Evolutionary conservation across 1,140 invertebrate species (phyloP).

Genomic region (Dinoponera quadriceps): DNA sequence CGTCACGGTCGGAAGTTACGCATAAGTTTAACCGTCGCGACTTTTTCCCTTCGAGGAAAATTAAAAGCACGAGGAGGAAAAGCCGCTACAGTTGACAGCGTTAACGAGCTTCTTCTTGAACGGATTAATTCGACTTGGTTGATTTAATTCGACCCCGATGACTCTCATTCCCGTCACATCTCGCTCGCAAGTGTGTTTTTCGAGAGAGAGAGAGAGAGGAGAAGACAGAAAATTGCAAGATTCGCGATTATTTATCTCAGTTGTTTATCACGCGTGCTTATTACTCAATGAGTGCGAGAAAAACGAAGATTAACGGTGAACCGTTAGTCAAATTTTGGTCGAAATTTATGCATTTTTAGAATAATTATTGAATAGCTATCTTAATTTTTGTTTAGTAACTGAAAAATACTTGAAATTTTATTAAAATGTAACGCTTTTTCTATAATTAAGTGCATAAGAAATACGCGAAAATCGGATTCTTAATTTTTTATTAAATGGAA

Average conservation of each 20-base stretch:
- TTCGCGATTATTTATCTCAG: not conserved
- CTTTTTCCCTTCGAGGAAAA: constrained; percentile 14
- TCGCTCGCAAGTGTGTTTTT: not conserved
- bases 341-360: too few relatives aligned
- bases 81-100: not conserved
- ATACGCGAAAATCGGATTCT: too few relatives aligned
- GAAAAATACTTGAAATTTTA: too few relatives aligned
- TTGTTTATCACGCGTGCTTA: not conserved
- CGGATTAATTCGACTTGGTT: constrained; percentile 33
- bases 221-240: not conserved
- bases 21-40: constrained; percentile 22
- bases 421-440: too few relatives aligned
- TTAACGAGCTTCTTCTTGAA: constrained; percentile 40
- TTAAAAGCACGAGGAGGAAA: constrained; percentile 14
- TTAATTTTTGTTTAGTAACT: too few relatives aligned
- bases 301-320: not conserved
- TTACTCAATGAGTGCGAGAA: constrained; percentile 4
- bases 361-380: too few relatives aligned
- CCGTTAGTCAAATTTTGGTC: too few relatives aligned
- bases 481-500: too few relatives aligned
- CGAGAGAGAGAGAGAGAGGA: too few relatives aligned
- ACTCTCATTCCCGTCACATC: too few relatives aligned
- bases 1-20: constrained; percentile 25
- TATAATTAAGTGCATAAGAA: too few relatives aligned
- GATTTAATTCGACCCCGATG: constrained; percentile 25